phyloP scores from a whole-genome alignment of 1,140 invertebrate genomes.

The Agrypnia vestita region DNA sequence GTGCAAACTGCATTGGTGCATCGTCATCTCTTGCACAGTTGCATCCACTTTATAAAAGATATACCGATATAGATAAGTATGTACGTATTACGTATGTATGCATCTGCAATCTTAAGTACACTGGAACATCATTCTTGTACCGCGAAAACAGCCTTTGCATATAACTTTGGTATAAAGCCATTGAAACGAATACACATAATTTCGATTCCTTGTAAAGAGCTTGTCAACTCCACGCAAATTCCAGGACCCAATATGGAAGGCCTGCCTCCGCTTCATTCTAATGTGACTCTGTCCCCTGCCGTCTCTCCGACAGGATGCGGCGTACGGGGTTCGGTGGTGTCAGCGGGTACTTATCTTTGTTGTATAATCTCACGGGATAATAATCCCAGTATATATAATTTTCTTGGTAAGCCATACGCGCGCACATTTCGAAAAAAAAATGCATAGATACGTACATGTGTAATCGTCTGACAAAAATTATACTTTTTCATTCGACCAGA shows the following conservation, averaged over 20 bases:
- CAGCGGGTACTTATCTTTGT: background rate
- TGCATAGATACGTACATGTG: too few species aligned
- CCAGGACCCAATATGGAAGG: slow-evolving; percentile 3
- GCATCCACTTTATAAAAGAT: too few species aligned
- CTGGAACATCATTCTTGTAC: slow-evolving; percentile 6
- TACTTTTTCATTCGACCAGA: too few species aligned
- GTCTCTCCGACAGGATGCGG: background rate
- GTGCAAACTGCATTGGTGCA: too few species aligned
- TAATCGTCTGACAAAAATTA: too few species aligned
- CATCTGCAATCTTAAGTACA: background rate
- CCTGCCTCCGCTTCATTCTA: background rate
- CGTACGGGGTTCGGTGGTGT: background rate
- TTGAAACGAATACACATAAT: slow-evolving; percentile 27
- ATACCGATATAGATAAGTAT: too few species aligned
- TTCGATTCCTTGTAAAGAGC: slow-evolving; percentile 30
- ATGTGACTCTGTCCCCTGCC: background rate
- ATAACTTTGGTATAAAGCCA: slow-evolving; percentile 30
- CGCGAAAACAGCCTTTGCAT: slow-evolving; percentile 11
- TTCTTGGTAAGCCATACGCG: background rate
- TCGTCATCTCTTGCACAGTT: too few species aligned
- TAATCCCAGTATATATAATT: background rate
- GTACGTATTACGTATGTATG: too few species aligned
- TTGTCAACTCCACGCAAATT: slow-evolving; percentile 12
- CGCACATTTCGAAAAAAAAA: too few species aligned
- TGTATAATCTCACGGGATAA: slow-evolving; percentile 2